These are phyloP conservation scores for Nephotettix cincticeps DNA, from an alignment of 1,140 invertebrate species.

Conservation along the genomic window DNA sequence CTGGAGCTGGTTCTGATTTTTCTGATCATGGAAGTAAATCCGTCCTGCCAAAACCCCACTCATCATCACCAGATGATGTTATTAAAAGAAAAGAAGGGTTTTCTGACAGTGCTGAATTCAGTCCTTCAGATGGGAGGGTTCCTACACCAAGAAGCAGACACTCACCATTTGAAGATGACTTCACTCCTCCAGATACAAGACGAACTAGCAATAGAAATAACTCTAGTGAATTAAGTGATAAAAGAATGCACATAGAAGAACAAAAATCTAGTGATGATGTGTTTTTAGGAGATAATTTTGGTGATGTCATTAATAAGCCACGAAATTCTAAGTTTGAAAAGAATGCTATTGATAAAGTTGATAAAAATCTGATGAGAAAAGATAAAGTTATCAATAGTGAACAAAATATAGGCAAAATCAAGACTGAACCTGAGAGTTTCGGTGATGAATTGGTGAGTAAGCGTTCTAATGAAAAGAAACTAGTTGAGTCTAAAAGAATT, in stretches of 20 bases:
- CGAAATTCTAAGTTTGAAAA: slow-evolving; percentile 25
- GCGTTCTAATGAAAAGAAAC: slow-evolving; percentile 16
- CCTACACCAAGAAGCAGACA: slow-evolving; percentile 43
- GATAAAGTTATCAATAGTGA: neutral
- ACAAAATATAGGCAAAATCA: slow-evolving; percentile 28
- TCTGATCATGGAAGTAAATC: slow-evolving; percentile 37
- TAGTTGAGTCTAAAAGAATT: slow-evolving; percentile 29
- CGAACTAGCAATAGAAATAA: slow-evolving; percentile 39
- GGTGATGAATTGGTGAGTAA: slow-evolving; percentile 15
- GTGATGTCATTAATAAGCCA: slow-evolving; percentile 10
- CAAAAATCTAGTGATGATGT: slow-evolving; percentile 33
- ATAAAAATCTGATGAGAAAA: too few relatives aligned
- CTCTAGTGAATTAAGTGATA: slow-evolving; percentile 45
- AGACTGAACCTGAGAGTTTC: slow-evolving; percentile 26
- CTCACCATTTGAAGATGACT: slow-evolving; percentile 71
- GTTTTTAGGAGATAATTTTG: slow-evolving; percentile 16
- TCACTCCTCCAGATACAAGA: slow-evolving; percentile 55
- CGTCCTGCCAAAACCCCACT: slow-evolving; percentile 16
- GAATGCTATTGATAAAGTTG: slow-evolving; percentile 14
- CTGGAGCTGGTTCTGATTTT: slow-evolving; percentile 37
- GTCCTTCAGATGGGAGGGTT: slow-evolving; percentile 13
- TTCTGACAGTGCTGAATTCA: slow-evolving; percentile 10
- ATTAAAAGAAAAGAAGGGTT: slow-evolving; percentile 24
- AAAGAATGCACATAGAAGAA: slow-evolving; percentile 33
- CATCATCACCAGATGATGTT: slow-evolving; percentile 27